These are phyloP conservation scores for Rhagonycha fulva DNA, from an alignment of 2,888 invertebrate genomes.

Conservation along the genomic window DNA sequence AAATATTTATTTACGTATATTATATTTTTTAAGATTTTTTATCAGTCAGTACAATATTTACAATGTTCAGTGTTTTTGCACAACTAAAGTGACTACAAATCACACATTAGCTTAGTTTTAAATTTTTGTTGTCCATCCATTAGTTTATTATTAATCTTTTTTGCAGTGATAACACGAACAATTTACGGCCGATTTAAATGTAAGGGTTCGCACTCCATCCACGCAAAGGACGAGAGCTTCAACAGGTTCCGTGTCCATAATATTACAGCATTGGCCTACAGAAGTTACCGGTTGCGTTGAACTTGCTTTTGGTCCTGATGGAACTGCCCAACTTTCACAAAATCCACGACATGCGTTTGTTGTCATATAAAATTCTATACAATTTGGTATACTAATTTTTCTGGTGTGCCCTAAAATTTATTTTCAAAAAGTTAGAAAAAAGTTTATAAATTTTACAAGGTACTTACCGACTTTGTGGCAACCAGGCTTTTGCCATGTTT, in stretches of 20 bases:
- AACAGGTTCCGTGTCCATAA: slow-evolving; percentile 85
- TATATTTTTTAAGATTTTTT: slow-evolving; percentile 19
- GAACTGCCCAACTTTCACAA: slow-evolving; percentile 86
- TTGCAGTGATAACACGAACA: slow-evolving; percentile 88
- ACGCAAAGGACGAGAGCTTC: slow-evolving; percentile 78
- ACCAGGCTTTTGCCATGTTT: slow-evolving; percentile 75
- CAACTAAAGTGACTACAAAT: slow-evolving; percentile 22
- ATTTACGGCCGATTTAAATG: slow-evolving; percentile 81
- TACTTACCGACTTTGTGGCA: slow-evolving; percentile 77
- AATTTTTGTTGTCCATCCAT: background rate
- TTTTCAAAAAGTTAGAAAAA: slow-evolving; percentile 6
- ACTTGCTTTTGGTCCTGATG: slow-evolving; percentile 64
- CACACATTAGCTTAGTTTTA: slow-evolving; percentile 13
- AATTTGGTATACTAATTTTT: slow-evolving; percentile 80
- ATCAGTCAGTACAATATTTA: slow-evolving; percentile 30
- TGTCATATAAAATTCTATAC: slow-evolving; percentile 81
- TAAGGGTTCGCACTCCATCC: slow-evolving; percentile 75
- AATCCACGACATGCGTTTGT: slow-evolving; percentile 88
- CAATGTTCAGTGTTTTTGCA: slow-evolving; percentile 17
- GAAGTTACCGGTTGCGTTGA: slow-evolving; percentile 61
- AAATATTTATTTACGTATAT: slow-evolving; percentile 16
- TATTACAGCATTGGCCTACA: slow-evolving; percentile 87
- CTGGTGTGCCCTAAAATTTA: slow-evolving; percentile 71
- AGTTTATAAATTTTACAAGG: background rate
- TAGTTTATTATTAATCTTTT: slow-evolving; percentile 61